Conservation (phyloP, 2,113 vertebrate genomes). For the Sarotherodon lohbergeri region DNA sequence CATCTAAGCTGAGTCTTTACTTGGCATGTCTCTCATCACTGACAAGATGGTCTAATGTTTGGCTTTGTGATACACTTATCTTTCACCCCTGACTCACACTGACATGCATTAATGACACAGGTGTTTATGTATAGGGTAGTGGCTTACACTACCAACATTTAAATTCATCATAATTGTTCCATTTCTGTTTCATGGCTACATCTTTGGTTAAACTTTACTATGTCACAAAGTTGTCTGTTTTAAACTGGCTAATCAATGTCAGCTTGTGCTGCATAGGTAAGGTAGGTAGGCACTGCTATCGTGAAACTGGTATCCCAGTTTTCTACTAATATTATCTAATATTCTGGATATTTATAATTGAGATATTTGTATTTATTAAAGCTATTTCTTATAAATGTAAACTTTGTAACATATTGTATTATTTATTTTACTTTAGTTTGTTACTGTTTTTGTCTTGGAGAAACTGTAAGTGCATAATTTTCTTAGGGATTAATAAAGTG, state of each 20-base stretch:
- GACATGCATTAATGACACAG: not conserved
- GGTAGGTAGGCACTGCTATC: not conserved
- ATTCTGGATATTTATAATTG: no score
- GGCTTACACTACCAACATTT: not conserved
- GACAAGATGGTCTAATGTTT: not conserved
- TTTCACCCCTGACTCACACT: not conserved
- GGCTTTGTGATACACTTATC: not conserved
- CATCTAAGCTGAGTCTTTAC: not conserved
- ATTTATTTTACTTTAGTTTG: no score
- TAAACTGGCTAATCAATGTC: not conserved
- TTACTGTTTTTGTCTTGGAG: no score
- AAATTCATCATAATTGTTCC: not conserved
- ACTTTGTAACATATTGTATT: fast-evolving
- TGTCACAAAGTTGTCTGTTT: not conserved
- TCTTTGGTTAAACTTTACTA: not conserved
- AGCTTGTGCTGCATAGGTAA: not conserved
- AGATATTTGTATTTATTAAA: no score
- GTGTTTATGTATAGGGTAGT: not conserved
- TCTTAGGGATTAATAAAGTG: not conserved
- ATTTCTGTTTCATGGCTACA: not conserved
- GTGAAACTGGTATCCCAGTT: not conserved
- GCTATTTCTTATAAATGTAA: no score
- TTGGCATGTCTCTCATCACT: not conserved
- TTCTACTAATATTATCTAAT: not conserved
- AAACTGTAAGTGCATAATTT: not conserved